These are phyloP conservation scores for Axinella damicornis DNA, from an alignment of 37 sponge, comb jelly and placozoan genomes.

Conservation along the genomic window DNA sequence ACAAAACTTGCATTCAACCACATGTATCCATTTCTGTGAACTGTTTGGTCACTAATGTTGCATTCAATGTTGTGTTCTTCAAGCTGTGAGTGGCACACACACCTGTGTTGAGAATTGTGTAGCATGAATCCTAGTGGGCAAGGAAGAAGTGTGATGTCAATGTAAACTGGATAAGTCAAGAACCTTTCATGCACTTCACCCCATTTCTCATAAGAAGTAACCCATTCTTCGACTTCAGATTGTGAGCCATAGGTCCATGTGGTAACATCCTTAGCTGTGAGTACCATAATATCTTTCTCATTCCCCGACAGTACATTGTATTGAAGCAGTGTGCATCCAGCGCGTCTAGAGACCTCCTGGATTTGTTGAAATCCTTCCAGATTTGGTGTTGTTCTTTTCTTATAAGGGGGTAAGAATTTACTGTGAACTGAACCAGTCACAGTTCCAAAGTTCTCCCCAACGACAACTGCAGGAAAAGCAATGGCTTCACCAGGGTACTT, in stretches of 20 bases:
- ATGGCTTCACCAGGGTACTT: not conserved
- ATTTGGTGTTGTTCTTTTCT: no score
- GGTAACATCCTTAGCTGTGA: no score
- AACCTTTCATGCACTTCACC: not conserved
- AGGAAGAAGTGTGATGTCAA: not conserved
- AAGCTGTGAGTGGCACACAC: not conserved
- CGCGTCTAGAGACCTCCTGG: no score
- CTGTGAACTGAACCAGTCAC: not conserved
- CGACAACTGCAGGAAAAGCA: not conserved
- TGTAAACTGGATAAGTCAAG: slow-evolving; percentile 17
- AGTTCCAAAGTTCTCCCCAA: slow-evolving; percentile 1
- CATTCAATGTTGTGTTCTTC: not conserved
- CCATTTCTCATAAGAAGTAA: no score
- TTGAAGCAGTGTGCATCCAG: no score
- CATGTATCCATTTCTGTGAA: not conserved
- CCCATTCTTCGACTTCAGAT: no score
- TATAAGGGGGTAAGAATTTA: not conserved
- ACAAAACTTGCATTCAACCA: not conserved
- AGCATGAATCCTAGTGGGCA: slow-evolving; percentile 23
- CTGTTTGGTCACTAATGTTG: slow-evolving; percentile 18
- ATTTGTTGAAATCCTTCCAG: no score
- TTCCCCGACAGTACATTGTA: no score
- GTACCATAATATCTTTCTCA: no score
- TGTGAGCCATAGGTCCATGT: no score
- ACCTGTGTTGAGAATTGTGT: not conserved